phyloP scores from a whole-genome alignment of 2,113 vertebrate species.

The Centropus unirufus region DNA sequence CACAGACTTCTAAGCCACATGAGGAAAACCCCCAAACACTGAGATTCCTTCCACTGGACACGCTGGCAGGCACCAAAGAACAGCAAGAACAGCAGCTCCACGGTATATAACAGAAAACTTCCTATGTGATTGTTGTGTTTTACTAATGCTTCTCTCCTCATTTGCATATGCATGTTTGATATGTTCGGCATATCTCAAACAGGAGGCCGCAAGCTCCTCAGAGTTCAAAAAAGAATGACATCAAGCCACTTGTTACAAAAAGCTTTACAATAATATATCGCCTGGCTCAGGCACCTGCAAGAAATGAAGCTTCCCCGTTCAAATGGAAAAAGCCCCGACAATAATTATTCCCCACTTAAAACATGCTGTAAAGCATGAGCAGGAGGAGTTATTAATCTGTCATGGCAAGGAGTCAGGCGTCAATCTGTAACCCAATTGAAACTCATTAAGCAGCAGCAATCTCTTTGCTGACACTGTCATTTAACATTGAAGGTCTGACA shows the following conservation, averaged over 20 bases:
- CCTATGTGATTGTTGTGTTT: background rate
- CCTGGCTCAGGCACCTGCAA: background rate
- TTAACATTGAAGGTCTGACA: slow-evolving; percentile 11
- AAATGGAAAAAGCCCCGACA: background rate
- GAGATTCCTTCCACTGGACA: background rate
- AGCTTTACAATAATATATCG: background rate
- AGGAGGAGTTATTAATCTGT: slow-evolving; percentile 32
- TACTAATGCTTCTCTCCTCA: background rate
- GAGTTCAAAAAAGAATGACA: background rate
- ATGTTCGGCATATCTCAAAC: background rate
- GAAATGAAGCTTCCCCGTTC: background rate
- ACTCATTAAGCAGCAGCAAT: slow-evolving; percentile 23
- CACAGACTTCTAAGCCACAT: background rate
- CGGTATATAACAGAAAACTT: background rate
- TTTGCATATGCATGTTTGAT: background rate
- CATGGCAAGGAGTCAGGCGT: slow-evolving; percentile 16
- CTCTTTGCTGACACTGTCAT: slow-evolving; percentile 8
- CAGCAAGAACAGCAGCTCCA: background rate
- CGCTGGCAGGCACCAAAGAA: background rate
- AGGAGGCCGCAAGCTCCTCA: background rate
- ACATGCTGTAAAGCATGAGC: background rate
- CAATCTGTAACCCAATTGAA: slow-evolving; percentile 16
- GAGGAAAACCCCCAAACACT: background rate
- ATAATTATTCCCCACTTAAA: background rate
- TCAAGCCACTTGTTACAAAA: background rate